Evolutionary conservation across 1,140 invertebrate genomes (phyloP), one percentile per base, ranked within the genome.

Genomic region (Drosophila murphyi): DNA sequence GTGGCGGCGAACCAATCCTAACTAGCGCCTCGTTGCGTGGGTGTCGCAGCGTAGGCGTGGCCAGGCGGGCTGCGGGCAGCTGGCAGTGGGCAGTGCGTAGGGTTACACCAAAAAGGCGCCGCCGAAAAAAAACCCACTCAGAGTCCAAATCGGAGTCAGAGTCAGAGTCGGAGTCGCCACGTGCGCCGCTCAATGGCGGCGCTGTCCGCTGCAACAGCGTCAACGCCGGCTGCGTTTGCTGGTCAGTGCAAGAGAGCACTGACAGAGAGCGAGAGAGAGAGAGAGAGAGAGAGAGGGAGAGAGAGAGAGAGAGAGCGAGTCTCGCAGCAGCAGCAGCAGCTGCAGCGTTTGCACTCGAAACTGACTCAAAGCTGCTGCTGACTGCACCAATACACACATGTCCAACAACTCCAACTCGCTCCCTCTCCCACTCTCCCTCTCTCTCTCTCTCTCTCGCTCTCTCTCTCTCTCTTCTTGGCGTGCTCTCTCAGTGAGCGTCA

Each of bases 41-140:
- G 79, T 76, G 78, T 80, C 72, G 78, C 83, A 76, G 74, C 74
- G 81, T 89, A 89, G 85, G 85, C 85, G 85, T 89, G 85, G 85
- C 81, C 86, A 90, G 74, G 77, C 76, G 80, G 63, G 45, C 4
- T 28, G 57, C 10, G 41, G 47, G 34, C 28, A 5, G 48, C 20
- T 5, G 10, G 3, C 5, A 6, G 5, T 4, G 37, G 7, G 32
- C 39, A 29, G 67, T 61, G 65, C 57, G 61, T 79, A 78, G 67
- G 72, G 79, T 65, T 72, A 71, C 67, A n/a, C 39, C 3, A 43
- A 41, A 41, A 67, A 51, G 45, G 35, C 72, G 71, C 64, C 69
- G 50, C 56, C 55, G 43, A 68, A 60, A 43, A 43, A 8, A 43
- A 43, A 62, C 62, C 57, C 64, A 72, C 68, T 59, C 62, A 43